Conservation (phyloP, 2,113 vertebrate species). For the Microcebus murinus region DNA sequence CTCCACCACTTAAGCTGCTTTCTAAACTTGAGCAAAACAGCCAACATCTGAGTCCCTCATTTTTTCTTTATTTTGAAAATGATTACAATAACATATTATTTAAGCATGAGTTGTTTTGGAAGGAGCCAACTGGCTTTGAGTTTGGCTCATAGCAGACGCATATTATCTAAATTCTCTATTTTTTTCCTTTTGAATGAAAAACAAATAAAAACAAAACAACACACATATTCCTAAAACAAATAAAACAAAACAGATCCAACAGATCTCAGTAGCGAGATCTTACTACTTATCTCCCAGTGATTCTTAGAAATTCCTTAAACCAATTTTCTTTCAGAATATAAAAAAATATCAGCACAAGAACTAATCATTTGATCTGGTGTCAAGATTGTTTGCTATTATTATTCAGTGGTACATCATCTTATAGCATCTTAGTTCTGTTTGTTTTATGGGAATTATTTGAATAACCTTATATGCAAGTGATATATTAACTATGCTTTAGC, state of each 20-base stretch:
- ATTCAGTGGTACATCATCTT: neutral
- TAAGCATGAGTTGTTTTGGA: neutral
- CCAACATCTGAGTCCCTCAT: neutral
- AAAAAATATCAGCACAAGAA: neutral
- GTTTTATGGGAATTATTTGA: neutral
- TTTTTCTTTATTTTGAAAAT: constrained; percentile 7
- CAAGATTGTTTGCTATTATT: neutral
- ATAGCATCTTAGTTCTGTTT: neutral
- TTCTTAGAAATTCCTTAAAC: neutral
- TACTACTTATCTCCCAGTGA: neutral
- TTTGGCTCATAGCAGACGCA: neutral
- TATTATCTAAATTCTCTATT: neutral
- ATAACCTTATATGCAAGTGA: neutral
- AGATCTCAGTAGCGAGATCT: neutral
- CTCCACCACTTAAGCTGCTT: neutral
- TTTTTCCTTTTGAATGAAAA: constrained; percentile 5
- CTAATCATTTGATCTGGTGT: neutral
- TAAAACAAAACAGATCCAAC: neutral
- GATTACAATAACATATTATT: neutral
- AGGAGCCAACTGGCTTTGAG: neutral
- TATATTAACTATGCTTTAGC: neutral
- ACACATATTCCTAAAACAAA: neutral
- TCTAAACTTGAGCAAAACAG: neutral
- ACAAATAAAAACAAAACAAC: neutral
- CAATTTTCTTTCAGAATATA: neutral